Percentiles rank a stretch among this genome's conserved stretches.
Conservation (phyloP, 2,888 invertebrate species). For the Amphimallon solstitiale region DNA sequence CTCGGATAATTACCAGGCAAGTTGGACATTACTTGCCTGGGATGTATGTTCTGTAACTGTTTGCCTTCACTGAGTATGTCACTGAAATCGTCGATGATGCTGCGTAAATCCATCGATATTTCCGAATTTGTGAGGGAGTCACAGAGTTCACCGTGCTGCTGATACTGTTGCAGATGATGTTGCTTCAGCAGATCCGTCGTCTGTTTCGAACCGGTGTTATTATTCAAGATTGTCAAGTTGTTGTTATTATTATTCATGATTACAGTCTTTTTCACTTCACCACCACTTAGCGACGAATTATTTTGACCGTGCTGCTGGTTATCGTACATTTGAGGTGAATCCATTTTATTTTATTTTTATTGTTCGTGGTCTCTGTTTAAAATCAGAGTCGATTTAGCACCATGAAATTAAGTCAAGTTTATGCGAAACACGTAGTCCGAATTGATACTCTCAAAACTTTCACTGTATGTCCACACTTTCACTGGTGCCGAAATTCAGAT, state of each 20-base stretch:
- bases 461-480: conserved; percentile 48
- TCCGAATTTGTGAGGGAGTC: conserved; percentile 88
- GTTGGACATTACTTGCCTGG: conserved; percentile 62
- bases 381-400: background rate
- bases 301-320: conserved; percentile 67
- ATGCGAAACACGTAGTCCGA: background rate
- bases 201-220: conserved; percentile 65
- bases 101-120: conserved; percentile 90
- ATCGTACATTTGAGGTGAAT: conserved; percentile 90
- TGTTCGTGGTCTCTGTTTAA: background rate
- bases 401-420: too few species aligned
- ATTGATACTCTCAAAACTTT: conserved; percentile 49
- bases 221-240: conserved; percentile 64
- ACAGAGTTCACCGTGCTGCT: conserved; percentile 80
- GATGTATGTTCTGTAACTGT: conserved; percentile 60
- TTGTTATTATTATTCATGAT: conserved; percentile 62
- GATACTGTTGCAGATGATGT: conserved; percentile 77
- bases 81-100: conserved; percentile 91
- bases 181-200: conserved; percentile 71
- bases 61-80: conserved; percentile 75
- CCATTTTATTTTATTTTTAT: conserved; percentile 66
- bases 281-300: conserved; percentile 70
- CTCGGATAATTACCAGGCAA: conserved; percentile 67
- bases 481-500: conserved; percentile 48
- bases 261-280: conserved; percentile 64